These are phyloP conservation scores for Fissipunctia ypsillon DNA, from an alignment of 2,888 invertebrate species.

Conservation along the genomic window DNA sequence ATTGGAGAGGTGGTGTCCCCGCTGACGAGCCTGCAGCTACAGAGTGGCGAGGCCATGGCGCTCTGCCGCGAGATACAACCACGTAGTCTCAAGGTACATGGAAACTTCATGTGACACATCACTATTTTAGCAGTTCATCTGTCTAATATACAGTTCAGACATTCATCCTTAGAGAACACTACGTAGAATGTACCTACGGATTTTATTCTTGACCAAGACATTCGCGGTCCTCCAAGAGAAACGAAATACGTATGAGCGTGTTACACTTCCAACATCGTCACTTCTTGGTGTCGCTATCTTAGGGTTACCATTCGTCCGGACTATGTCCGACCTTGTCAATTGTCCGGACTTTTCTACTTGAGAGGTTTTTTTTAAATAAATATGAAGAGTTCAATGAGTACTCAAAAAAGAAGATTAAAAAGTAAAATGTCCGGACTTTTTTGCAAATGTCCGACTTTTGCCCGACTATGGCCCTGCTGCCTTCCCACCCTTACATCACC, in stretches of 20 bases:
- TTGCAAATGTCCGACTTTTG: no score
- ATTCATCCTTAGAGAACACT: not conserved
- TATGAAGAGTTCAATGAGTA: not conserved
- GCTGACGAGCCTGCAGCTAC: constrained; percentile 94
- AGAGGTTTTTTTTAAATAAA: not conserved
- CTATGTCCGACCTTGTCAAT: not conserved
- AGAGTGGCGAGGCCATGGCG: constrained; percentile 91
- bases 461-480: no score
- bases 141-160: not conserved
- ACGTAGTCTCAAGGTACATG: constrained; percentile 95
- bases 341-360: no score
- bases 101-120: not conserved
- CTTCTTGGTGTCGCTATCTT: not conserved
- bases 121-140: not conserved
- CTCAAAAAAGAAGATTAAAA: not conserved
- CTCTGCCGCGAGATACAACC: constrained; percentile 97
- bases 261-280: not conserved
- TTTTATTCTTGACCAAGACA: not conserved
- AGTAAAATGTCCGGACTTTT: no score
- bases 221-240: no score
- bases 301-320: not conserved
- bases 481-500: no score
- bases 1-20: constrained; percentile 99
- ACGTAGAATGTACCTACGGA: not conserved
- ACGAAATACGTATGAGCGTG: not conserved